Evolutionary conservation across 2,888 invertebrate genomes (phyloP), one percentile per base, ranked within the genome.

Genomic region (Gari tellinella): DNA sequence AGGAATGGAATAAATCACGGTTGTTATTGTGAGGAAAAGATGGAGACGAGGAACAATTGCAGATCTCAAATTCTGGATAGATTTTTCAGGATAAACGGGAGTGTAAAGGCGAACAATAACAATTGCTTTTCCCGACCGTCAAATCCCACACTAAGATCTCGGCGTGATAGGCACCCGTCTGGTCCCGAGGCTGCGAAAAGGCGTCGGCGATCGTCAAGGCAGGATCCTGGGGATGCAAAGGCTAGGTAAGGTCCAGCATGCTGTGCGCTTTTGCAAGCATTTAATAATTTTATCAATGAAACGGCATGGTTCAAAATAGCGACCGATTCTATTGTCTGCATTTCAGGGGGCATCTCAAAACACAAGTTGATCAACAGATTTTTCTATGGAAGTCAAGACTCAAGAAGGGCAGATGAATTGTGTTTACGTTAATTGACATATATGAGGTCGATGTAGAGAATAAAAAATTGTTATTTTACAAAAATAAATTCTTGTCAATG

Each of bases 1-100:
- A 88, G 85, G 81, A 89, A 88, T 83, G 89, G 89, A 69, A 74
- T 88, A 58, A 86, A 81, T 58, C 82, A 84, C 66, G 78, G 72
- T 43, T 86, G 84, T 69, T 86, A 82, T 63, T 79, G 83, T 76
- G 84, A 80, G 40, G 86, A 85, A 65, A 86, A 81, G 73, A 69
- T 81, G 55, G 76, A 81, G 56, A 83, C 87, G 52, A 69, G 80
- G 26, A 77, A 81, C 58, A 80, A 78, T 57, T 75, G 74, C 57
- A 85, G 83, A 72, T 73, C 76, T 65, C 72, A 79, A 52, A 74
- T 84, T 66, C 63, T 79, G 25, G 83, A 82, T 53, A 83, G 82
- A 67, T 64, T 84, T 17, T 69, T 77, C 17, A 69, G 78, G 60
- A 62, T 88, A 67, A 88, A 87, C 74, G 86, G 86, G 58, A 79